These are phyloP conservation scores for Zaprionus ghesquierei DNA, from an alignment of 1,140 invertebrate species.

Conservation along the genomic window DNA sequence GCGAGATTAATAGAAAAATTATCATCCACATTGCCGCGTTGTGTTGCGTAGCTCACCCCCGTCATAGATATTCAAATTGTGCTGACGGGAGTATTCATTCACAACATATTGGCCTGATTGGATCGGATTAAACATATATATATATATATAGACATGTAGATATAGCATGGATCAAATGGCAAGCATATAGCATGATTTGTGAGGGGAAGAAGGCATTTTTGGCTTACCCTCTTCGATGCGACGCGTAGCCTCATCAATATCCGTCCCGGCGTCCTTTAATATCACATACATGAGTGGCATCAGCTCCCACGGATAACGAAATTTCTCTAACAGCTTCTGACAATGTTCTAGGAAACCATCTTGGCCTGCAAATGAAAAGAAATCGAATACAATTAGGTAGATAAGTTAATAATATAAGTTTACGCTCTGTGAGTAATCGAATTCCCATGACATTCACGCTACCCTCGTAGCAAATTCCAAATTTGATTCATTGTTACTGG, in stretches of 20 bases:
- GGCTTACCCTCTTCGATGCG: conserved; percentile 89
- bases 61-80: conserved; percentile 88
- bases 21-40: conserved; percentile 89
- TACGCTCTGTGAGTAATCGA: not conserved
- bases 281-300: conserved; percentile 89
- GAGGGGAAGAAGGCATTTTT: not conserved
- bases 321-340: conserved; percentile 87
- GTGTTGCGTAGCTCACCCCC: conserved; percentile 87
- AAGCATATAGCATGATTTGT: not conserved
- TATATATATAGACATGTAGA: not conserved
- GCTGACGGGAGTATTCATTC: conserved; percentile 87
- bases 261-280: conserved; percentile 87
- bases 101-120: conserved; percentile 84
- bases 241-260: conserved; percentile 87
- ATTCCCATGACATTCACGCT: not conserved
- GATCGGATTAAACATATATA: conserved; percentile 55
- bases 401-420: not conserved
- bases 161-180: not conserved
- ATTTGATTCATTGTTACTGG: conserved; percentile 22
- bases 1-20: conserved; percentile 66
- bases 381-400: not conserved
- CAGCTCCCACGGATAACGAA: conserved; percentile 88
- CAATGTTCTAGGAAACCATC: conserved; percentile 87
- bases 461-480: conserved; percentile 22
- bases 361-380: conserved; percentile 83